Percentiles rank a stretch among this genome's conserved stretches.
phyloP scores from a whole-genome alignment of 2,888 invertebrate genomes.

The Hofmannophila pseudospretella region DNA sequence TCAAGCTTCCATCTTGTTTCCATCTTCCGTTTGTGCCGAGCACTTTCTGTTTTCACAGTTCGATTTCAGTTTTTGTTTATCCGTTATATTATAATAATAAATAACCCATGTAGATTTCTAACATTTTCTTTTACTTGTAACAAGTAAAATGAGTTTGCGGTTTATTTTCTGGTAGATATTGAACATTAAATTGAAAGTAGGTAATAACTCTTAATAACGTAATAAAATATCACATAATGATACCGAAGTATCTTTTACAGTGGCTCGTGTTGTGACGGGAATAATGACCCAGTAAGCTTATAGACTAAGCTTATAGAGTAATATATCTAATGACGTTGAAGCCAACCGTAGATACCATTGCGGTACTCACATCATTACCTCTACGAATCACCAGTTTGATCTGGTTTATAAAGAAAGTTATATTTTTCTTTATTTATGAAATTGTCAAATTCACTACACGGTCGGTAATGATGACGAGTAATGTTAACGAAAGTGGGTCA shows the following conservation, averaged over 20 bases:
- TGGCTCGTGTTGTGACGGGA: background rate
- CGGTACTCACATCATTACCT: slow-evolving; percentile 4
- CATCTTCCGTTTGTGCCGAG: slow-evolving; percentile 14
- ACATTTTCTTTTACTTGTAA: too few species aligned
- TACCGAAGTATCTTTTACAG: slow-evolving; percentile 6
- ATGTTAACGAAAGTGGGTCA: slow-evolving; percentile 11
- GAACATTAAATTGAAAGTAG: slow-evolving; percentile 5
- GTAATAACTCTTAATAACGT: slow-evolving; percentile 6
- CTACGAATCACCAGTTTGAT: slow-evolving; percentile 9
- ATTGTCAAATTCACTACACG: slow-evolving; percentile 7
- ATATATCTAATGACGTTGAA: background rate
- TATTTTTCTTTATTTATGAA: slow-evolving; percentile 10
- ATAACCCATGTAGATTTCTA: background rate
- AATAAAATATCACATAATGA: slow-evolving; percentile 7
- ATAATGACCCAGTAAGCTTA: slow-evolving; percentile 1
- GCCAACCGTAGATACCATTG: background rate
- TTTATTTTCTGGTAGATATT: background rate
- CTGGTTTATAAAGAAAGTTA: slow-evolving; percentile 9
- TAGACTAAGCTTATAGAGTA: too few species aligned
- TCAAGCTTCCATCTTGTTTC: slow-evolving; percentile 26
- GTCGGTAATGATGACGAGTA: slow-evolving; percentile 11
- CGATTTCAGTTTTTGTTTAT: slow-evolving; percentile 20
- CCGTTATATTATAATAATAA: slow-evolving; percentile 1
- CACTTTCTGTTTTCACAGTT: slow-evolving; percentile 37
- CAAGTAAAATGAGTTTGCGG: slow-evolving; percentile 3